Evolutionary conservation across 1,140 invertebrate genomes (phyloP), one percentile per base, ranked within the genome.

Genomic region (Periplaneta americana): DNA sequence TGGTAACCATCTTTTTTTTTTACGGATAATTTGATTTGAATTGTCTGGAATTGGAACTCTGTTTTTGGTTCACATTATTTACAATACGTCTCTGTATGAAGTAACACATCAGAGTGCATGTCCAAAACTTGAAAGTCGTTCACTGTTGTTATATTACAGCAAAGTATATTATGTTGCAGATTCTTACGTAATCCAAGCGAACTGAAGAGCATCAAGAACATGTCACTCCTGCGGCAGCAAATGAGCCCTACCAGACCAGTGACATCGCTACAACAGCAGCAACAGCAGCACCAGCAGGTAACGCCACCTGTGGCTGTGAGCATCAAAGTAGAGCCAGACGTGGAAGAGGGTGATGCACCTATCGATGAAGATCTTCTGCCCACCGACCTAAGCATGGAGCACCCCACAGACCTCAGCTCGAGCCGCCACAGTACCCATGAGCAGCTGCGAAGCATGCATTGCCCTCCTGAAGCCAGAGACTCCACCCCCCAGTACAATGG

Each of bases 201-300:
- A 88, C 87, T 97, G 83, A 97, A 97, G 86, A 97, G 96, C 86
- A 97, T 98, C 76, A 98, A 98, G 87, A 97, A 97, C 87, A 97
- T 97, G 84, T 97, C 96, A 5, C 88, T 97, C 81, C 87, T 97
- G 82, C 91, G 96, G n/a, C 95, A 97, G 87, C 94, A 96, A 87
- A 94, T 95, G 93, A 92, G 92, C 82, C 93, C 93, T 82, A 93
- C 91, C 0, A 87, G 90, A 80, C 80, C 82, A 57, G n/a, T 79
- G 48, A 74, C 84, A 5, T 74, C 76, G 13, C 48, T 74, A 33
- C 80, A 77, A 80, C 83, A 75, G 80, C 83, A 83, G 74, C 82
- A 74, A 35, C 57, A 39, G 37, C 77, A 48, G 82, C 75, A 39
- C 34, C 82, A 75, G 35, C 77, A 78, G 66, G 31, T 36, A 31